Base-by-base conservation (phyloP, 2,113 vertebrate genomes). In the Rhinolophus sinicus region DNA sequence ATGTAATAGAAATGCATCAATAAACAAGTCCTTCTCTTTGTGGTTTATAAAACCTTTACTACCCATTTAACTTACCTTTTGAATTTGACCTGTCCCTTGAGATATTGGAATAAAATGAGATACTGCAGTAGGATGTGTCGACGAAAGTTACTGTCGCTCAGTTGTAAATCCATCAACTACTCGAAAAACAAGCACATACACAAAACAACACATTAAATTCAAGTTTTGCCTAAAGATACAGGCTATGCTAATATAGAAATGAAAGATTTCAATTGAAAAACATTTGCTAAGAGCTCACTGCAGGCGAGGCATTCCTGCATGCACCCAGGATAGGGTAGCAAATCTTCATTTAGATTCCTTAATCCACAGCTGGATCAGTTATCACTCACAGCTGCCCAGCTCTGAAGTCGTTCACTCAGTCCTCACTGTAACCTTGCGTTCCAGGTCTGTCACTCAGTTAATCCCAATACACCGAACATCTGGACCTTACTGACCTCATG, bases 1-100 rank as follows among this genome's bases (percentile, higher is more conserved):
- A 64, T 3, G 30, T 60, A 88, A 30, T 47, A 82, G 54, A 87
- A 82, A 84, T 15, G 52, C 11, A 76, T 82, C 73, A 80, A 24
- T n/a, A 77, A 56, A 30, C 62, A 94, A 65, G 38, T 93, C 62
- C 22, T 92, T 44, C 56, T 6, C 1, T 67, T 86, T 93, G 52
- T 65, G 28, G 2, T 62, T 75, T 33, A 16, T 73, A 90, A 97
- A 65, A 28, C 40, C 10, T 19, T 88, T 72, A 82, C 44, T 50
- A 91, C 0, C 6, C 18, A 65, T 56, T 72, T 95, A 81, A 10
- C 50, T 99, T 98, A 99, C 99, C 99, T 99, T 98, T 99, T 99
- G 98, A 99, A 99, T 97, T 99, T 99, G 97, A 99, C 99, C 95
- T 99, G 99, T 54, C 99, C 99, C 96, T 99, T 99, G 89, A 99